Base-by-base conservation (phyloP, 2,113 vertebrate genomes). In the Lophura nycthemera region DNA sequence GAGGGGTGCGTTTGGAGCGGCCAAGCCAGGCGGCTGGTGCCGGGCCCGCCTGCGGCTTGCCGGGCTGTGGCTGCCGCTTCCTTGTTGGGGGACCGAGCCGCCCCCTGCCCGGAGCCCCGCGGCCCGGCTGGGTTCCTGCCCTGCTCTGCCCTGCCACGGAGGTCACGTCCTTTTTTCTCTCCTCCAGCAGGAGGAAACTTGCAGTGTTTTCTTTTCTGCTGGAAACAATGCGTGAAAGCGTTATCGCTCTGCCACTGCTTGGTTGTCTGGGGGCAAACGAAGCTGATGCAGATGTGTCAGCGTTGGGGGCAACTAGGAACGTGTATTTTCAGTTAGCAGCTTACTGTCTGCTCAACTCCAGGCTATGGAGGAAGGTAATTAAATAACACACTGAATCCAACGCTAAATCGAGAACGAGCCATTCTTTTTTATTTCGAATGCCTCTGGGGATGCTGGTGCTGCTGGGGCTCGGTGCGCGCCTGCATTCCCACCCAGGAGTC, bases 161-260 rank as follows among this genome's bases (percentile, higher is more conserved):
- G 93, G 93, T 96, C 91, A 83, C 95, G 93, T 91, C 80, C 94
- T n/a, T 32, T 48, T 27, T 14, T 6, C 2, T 6, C 5, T 16
- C 21, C 13, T 57, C 60, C 52, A 91, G 54, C 87, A 81, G 92
- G 85, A 92, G 89, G 88, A 93, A 96, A 60, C 77, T 95, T 91
- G 88, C 52, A 82, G 42, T 93, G 85, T 89, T 96, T 88, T 96
- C 89, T 91, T 96, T 97, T 94, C 85, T 90, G 79, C 77, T 78
- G 47, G 81, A 83, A 93, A 90, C 88, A 88, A 85, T 87, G 50
- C 86, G 81, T 64, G 69, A 92, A 82, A 90, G 48, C 82, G 61
- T 84, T 96, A 89, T 91, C 72, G 73, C 45, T 52, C 87, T 93
- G 89, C 83, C 77, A 65, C 80, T 54, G 30, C 67, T 70, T 75